phyloP scores from a whole-genome alignment of 2,797 vertebrate genomes.

The Gorsachius magnificus region DNA sequence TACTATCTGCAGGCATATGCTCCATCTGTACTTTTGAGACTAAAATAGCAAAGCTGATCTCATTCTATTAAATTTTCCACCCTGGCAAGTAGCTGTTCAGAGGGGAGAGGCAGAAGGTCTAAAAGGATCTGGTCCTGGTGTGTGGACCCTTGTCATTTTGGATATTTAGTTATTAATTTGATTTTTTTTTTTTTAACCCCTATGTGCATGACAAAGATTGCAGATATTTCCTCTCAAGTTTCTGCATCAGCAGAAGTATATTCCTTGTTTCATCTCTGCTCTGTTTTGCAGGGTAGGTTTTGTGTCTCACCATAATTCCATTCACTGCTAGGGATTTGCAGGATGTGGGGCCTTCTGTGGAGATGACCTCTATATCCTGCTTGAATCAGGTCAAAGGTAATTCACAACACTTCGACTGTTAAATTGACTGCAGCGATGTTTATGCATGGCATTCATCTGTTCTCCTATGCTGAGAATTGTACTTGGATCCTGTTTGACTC shows the following conservation, averaged over 20 bases:
- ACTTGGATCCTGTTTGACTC: not conserved
- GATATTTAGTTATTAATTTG: not conserved
- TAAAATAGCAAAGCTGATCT: slow-evolving; percentile 11
- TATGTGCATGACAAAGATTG: not conserved
- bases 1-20: not conserved
- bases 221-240: not conserved
- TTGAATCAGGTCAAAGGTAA: not conserved
- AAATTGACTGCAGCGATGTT: not conserved
- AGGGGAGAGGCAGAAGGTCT: not conserved
- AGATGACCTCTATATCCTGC: not conserved
- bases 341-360: not conserved
- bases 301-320: not conserved
- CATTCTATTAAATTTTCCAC: not conserved
- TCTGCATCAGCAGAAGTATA: not conserved
- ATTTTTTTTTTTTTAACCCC: not conserved
- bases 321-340: not conserved
- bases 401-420: not conserved
- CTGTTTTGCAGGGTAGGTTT: not conserved
- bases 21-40: not conserved
- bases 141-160: not conserved
- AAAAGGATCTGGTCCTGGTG: not conserved
- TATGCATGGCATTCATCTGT: not conserved
- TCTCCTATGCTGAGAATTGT: not conserved
- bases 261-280: not conserved
- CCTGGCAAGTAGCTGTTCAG: not conserved